Evolutionary conservation across 2,113 vertebrate genomes (phyloP), one percentile per base, ranked within the genome.

Genomic region (Elephantulus edwardii): DNA sequence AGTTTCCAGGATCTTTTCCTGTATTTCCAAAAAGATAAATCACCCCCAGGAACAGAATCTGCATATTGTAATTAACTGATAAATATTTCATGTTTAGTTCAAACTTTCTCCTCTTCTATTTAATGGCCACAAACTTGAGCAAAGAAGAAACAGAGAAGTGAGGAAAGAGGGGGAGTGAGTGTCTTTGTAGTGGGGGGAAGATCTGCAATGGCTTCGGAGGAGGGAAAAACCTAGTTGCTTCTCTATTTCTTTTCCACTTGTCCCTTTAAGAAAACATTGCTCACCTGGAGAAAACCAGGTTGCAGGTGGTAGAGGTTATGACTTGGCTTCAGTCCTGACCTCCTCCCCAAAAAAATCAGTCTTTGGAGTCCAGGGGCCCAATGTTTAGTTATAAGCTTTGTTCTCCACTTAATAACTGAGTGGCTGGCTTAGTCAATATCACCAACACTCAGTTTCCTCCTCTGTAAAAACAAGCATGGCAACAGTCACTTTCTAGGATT

Each of bases 1-100:
- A 81, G 84, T 92, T 96, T 94, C 83, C 12, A 64, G 28, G 90
- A 28, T 90, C 52, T 96, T 96, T 96, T 85, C 87, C 94, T 66
- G 20, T 95, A 94, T 96, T 95, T 89, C 94, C 88, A 91, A 96
- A 94, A 94, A 97, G 96, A 96, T 93, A 94, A 96, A 96, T 97
- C 95, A 93, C 91, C 93, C 90, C 91, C 38, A 76, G 83, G 80
- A 86, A 93, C 58, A 91, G 17, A 89, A 94, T 95, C 95, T 91
- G 93, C 95, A 94, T 93, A 74, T 96, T 90, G 90, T 95, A 88
- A 95, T 86, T 87, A 92, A 94, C 68, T 95, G 71, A 93, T 96
- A 86, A 95, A 94, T 95, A 95, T 96, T 97, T 96, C 87, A 92
- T 80, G 26, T 17, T 75, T 11, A 82, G 70, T 66, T 91, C 88